Conservation (phyloP, 2,888 invertebrate genomes). For the Arrhopalites spinosus region DNA sequence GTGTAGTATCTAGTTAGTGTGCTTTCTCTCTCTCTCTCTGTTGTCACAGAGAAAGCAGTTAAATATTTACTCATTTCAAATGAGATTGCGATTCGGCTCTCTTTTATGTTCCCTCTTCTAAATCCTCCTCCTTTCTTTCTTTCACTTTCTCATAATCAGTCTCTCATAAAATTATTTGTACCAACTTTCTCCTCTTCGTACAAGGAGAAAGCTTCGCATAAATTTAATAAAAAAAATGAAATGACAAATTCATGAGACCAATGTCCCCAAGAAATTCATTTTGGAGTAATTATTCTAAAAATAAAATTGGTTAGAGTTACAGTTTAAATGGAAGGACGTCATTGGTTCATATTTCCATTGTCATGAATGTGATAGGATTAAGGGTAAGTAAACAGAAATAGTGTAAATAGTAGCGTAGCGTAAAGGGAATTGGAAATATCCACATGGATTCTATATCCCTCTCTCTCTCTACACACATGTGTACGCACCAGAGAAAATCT, state of each 20-base stretch:
- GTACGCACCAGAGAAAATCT: neutral
- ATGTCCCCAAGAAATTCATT: too few relatives aligned
- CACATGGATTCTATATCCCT: neutral
- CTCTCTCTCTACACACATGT: neutral
- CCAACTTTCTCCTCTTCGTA: neutral
- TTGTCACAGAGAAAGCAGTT: slow-evolving; percentile 6
- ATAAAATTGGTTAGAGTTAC: too few relatives aligned
- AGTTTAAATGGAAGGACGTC: too few relatives aligned
- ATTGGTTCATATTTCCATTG: neutral
- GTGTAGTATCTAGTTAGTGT: neutral
- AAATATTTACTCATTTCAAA: slow-evolving; percentile 18
- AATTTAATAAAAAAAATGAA: too few relatives aligned
- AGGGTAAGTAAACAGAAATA: too few relatives aligned
- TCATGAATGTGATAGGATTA: neutral
- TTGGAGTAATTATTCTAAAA: too few relatives aligned
- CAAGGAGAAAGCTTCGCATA: too few relatives aligned
- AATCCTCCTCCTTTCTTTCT: neutral
- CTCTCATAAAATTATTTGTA: too few relatives aligned
- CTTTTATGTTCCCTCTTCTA: neutral
- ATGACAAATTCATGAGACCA: too few relatives aligned
- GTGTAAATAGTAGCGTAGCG: too few relatives aligned
- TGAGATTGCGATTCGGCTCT: neutral
- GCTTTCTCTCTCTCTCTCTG: too few relatives aligned
- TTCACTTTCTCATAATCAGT: neutral
- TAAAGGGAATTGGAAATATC: too few relatives aligned